These are phyloP conservation scores for Sciurus carolinensis DNA, from an alignment of 2,797 vertebrate species.

Conservation along the genomic window DNA sequence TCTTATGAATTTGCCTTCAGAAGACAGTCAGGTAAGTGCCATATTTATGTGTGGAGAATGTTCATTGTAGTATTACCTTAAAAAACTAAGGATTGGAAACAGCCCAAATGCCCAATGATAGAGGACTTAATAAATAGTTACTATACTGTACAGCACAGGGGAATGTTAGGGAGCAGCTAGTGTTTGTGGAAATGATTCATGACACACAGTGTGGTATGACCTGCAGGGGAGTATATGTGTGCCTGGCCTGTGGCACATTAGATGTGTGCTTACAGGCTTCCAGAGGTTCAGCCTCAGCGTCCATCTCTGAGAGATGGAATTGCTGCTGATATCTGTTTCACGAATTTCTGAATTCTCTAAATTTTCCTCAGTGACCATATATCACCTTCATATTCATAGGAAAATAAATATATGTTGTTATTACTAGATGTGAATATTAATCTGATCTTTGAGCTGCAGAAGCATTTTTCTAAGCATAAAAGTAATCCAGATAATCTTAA, in stretches of 20 bases:
- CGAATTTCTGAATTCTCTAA: conserved; percentile 35
- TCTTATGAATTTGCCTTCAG: conserved; percentile 46
- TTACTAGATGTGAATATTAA: conserved; percentile 30
- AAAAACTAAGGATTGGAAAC: conserved; percentile 35
- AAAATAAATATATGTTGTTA: neutral
- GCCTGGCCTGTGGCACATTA: too few species aligned
- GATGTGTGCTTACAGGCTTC: neutral
- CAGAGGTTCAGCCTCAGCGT: neutral
- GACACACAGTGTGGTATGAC: neutral
- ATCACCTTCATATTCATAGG: conserved; percentile 23
- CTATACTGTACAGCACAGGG: neutral
- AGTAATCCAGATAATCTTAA: conserved; percentile 48
- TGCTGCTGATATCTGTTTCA: neutral
- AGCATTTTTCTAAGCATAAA: conserved; percentile 56
- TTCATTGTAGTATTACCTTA: conserved; percentile 9
- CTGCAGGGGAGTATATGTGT: neutral
- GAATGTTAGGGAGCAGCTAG: neutral
- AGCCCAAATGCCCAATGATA: conserved; percentile 18
- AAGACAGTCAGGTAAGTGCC: conserved; percentile 29
- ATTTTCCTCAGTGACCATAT: conserved; percentile 40
- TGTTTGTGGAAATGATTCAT: conserved; percentile 19
- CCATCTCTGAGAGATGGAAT: neutral
- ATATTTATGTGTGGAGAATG: conserved; percentile 57
- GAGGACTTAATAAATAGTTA: conserved; percentile 55
- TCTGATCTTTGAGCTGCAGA: conserved; percentile 31